Conservation (phyloP, 2,797 vertebrate genomes). For the Masticophis lateralis region DNA sequence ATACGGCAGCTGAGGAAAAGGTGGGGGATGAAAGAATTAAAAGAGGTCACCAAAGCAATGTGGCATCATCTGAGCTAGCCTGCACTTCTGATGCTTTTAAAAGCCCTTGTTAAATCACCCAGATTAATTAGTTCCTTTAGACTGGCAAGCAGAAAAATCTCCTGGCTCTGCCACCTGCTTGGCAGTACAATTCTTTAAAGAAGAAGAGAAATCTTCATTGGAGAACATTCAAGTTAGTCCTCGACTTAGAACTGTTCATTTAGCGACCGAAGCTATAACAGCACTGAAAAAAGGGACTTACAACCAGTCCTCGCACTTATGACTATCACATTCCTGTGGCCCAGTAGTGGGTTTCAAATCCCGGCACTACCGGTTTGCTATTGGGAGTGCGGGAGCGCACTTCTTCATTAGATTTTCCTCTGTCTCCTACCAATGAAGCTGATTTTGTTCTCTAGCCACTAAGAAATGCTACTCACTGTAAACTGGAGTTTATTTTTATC, state of each 20-base stretch:
- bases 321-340: background rate
- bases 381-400: too few relatives aligned
- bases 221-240: background rate
- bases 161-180: slow-evolving; percentile 49
- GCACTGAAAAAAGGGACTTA: background rate
- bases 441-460: background rate
- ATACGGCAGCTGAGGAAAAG: slow-evolving; percentile 59
- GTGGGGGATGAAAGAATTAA: slow-evolving; percentile 65
- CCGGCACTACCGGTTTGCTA: too few relatives aligned
- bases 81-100: slow-evolving; percentile 61
- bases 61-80: slow-evolving; percentile 63
- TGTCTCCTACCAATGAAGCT: too few relatives aligned
- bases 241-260: background rate
- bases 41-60: slow-evolving; percentile 48
- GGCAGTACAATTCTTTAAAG: slow-evolving; percentile 63
- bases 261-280: background rate
- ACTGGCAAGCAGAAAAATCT: slow-evolving; percentile 58
- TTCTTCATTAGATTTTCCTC: background rate
- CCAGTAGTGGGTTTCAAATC: too few relatives aligned
- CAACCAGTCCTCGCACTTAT: background rate
- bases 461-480: background rate
- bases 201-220: slow-evolving; percentile 56
- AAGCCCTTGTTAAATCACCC: slow-evolving; percentile 62
- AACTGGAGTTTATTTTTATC: too few relatives aligned
- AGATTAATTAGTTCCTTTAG: slow-evolving; percentile 74